Percentiles rank a stretch among this genome's conserved stretches.
phyloP scores from a whole-genome alignment of 2,797 vertebrate genomes.

The Enteromius anoplus region DNA sequence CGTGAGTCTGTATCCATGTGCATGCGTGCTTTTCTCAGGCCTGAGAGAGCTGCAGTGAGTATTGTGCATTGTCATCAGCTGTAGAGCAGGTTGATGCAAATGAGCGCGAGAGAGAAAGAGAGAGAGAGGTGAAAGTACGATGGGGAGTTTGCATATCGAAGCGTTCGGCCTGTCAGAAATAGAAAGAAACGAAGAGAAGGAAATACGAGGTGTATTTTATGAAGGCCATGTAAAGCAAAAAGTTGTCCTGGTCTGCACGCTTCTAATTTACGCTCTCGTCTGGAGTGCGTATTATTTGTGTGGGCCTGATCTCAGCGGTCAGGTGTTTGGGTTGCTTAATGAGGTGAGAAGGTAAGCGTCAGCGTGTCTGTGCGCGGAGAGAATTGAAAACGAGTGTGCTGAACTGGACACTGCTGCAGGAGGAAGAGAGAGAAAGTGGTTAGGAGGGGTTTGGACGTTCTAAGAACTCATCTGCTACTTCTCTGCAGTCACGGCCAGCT shows the following conservation, averaged over 20 bases:
- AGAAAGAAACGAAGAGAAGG: neutral
- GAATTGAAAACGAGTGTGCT: slow-evolving; percentile 48
- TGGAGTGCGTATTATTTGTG: neutral
- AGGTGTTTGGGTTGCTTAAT: neutral
- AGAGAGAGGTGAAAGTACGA: slow-evolving; percentile 42
- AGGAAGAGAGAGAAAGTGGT: slow-evolving; percentile 40
- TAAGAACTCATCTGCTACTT: slow-evolving; percentile 76
- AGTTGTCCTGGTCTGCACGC: neutral
- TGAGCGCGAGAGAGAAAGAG: slow-evolving; percentile 26
- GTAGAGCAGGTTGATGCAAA: slow-evolving; percentile 66
- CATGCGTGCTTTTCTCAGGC: neutral
- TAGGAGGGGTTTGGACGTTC: slow-evolving; percentile 74
- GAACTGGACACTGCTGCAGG: slow-evolving; percentile 25
- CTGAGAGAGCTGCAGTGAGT: slow-evolving; percentile 1
- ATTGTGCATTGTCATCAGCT: slow-evolving; percentile 32
- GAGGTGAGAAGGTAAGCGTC: slow-evolving; percentile 2
- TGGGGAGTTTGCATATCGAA: slow-evolving; percentile 67
- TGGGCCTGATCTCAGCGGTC: neutral
- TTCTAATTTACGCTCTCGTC: neutral
- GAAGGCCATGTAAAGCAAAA: neutral
- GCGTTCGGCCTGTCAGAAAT: neutral
- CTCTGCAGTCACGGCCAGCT: slow-evolving; percentile 72
- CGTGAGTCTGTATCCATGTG: neutral
- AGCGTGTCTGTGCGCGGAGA: slow-evolving; percentile 32
- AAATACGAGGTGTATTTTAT: neutral